Evolutionary conservation across 1,140 invertebrate species (phyloP).

Genomic region (Adelges cooleyi): DNA sequence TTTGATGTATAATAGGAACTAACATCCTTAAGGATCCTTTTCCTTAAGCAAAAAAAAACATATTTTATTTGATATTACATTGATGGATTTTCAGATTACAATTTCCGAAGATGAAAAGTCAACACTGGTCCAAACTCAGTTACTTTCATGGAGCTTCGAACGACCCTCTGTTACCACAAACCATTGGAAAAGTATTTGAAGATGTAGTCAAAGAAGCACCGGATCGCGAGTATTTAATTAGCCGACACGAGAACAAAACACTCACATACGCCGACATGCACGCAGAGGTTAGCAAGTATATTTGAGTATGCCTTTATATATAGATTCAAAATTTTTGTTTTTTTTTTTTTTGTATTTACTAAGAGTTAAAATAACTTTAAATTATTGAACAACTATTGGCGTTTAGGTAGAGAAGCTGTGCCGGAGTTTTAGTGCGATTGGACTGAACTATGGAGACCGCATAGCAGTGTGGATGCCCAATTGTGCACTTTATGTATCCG

Average conservation of each 20-base stretch:
- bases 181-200: background rate
- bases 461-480: slow-evolving; percentile 8
- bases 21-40: too few species aligned
- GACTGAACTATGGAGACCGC: background rate
- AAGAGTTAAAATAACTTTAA: too few species aligned
- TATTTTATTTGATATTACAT: too few species aligned
- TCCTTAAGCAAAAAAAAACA: too few species aligned
- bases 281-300: background rate
- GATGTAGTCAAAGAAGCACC: background rate
- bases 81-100: too few species aligned
- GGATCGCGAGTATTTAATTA: background rate
- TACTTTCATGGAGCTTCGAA: background rate
- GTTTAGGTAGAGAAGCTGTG: slow-evolving; percentile 44
- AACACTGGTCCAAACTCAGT: background rate
- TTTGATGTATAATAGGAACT: too few species aligned
- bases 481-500: background rate
- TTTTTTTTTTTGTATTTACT: too few species aligned
- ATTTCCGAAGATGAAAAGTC: too few species aligned
- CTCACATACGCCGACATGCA: background rate
- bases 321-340: too few species aligned
- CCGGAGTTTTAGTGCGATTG: background rate
- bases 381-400: too few species aligned
- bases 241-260: background rate
- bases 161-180: background rate
- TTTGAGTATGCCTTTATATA: background rate